phyloP scores from a whole-genome alignment of 2,797 vertebrate species.

The Buphagus erythrorhynchus region DNA sequence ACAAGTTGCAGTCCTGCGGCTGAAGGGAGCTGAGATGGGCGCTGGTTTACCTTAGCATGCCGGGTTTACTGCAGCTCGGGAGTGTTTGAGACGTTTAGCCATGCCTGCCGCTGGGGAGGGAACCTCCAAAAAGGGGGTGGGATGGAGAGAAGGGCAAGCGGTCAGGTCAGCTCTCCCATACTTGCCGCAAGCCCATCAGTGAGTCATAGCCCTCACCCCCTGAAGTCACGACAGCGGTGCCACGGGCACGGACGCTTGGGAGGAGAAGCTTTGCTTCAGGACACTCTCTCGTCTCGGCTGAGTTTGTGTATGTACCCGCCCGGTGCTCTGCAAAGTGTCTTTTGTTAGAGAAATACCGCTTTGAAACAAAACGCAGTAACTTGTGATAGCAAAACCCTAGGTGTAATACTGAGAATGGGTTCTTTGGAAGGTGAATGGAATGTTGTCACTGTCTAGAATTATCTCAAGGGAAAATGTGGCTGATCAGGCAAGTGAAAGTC shows the following conservation, averaged over 20 bases:
- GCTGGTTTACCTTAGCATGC: neutral
- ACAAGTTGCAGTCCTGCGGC: neutral
- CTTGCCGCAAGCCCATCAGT: neutral
- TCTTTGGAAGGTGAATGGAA: neutral
- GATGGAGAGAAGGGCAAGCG: fast-evolving
- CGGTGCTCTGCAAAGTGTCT: neutral
- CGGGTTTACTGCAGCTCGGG: neutral
- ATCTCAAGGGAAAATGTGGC: neutral
- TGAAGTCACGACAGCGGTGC: neutral
- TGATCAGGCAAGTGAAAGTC: neutral
- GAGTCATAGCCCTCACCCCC: neutral
- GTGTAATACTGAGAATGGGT: neutral
- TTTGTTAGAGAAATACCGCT: neutral
- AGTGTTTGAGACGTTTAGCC: neutral
- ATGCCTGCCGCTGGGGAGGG: neutral
- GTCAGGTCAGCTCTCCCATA: neutral
- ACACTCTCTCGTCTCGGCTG: fast-evolving
- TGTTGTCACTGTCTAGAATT: neutral
- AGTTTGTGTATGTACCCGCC: neutral
- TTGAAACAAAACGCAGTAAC: neutral
- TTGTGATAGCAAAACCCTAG: neutral
- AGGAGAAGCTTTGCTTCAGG: neutral
- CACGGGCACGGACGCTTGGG: neutral
- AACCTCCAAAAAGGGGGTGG: neutral
- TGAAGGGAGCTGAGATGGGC: neutral